These are phyloP conservation scores for Pangasius krempfi DNA, from an alignment of 2,797 vertebrate species.

Conservation along the genomic window DNA sequence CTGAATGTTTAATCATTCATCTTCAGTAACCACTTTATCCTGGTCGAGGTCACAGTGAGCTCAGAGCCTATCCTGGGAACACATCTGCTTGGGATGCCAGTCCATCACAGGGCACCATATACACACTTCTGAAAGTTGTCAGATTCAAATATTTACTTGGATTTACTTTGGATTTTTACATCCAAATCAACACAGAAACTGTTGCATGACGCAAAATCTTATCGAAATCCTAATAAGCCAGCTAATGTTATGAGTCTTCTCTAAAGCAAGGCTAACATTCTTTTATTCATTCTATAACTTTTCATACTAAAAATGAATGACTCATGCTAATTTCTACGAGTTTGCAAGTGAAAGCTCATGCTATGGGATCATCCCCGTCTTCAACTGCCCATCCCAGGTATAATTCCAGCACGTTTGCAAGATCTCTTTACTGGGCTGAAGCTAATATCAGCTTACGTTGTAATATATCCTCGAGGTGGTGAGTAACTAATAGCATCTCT, in stretches of 20 bases:
- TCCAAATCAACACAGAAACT: not conserved
- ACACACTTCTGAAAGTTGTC: too few relatives aligned
- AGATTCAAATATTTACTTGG: too few relatives aligned
- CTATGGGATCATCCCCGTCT: not conserved
- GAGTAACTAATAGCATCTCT: slow-evolving; percentile 46
- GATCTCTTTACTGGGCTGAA: slow-evolving; percentile 32
- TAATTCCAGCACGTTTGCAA: slow-evolving; percentile 55
- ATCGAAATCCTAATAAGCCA: not conserved
- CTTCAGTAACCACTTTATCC: too few relatives aligned
- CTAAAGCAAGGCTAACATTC: not conserved
- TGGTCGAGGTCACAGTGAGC: too few relatives aligned
- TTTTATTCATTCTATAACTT: too few relatives aligned
- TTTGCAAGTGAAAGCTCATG: not conserved
- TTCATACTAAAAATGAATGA: too few relatives aligned
- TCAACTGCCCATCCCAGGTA: slow-evolving; percentile 42
- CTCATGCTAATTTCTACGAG: not conserved
- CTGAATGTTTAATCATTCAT: too few relatives aligned
- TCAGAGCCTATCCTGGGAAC: too few relatives aligned
- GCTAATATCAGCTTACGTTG: slow-evolving; percentile 61
- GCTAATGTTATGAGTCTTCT: not conserved
- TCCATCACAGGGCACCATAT: too few relatives aligned
- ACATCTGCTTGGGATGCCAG: too few relatives aligned
- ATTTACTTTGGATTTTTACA: not conserved
- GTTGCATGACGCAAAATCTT: not conserved
- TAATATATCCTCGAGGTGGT: slow-evolving; percentile 40